Conservation (phyloP, 2,797 vertebrate genomes). For the Capromys pilorides region DNA sequence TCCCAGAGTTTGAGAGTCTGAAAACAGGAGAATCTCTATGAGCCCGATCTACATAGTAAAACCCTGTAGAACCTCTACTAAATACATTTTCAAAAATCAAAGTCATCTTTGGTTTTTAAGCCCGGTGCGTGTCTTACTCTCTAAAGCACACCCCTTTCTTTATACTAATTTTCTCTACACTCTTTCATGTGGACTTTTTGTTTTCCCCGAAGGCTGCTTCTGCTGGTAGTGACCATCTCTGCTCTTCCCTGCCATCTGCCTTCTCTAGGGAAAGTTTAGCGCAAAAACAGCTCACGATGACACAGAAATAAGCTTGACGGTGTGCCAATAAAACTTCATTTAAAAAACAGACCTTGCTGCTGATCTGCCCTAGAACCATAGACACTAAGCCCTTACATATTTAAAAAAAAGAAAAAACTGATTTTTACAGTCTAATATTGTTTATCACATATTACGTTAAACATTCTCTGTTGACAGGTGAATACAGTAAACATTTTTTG, state of each 20-base stretch:
- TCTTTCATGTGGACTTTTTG: background rate
- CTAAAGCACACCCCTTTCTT: background rate
- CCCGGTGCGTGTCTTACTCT: slow-evolving; percentile 4
- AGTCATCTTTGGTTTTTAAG: too few species aligned
- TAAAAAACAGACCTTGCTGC: background rate
- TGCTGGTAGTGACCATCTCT: background rate
- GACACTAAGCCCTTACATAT: background rate
- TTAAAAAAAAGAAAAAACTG: too few species aligned
- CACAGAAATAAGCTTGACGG: background rate
- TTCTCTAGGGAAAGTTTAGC: background rate
- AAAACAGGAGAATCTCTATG: too few species aligned
- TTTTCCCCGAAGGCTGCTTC: background rate
- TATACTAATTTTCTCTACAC: slow-evolving; percentile 11
- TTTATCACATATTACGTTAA: background rate
- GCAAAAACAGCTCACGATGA: background rate
- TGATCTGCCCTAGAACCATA: background rate
- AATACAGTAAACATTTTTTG: background rate
- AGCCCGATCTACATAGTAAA: too few species aligned
- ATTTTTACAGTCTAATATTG: slow-evolving; percentile 2
- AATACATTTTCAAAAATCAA: too few species aligned
- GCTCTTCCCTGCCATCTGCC: background rate
- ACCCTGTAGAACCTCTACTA: too few species aligned
- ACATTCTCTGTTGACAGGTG: background rate
- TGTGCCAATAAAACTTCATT: slow-evolving; percentile 24
- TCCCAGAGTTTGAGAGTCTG: too few species aligned